Evolutionary conservation across 2,797 vertebrate species (phyloP), one percentile per base, ranked within the genome.

Genomic region (Notamacropus eugenii): DNA sequence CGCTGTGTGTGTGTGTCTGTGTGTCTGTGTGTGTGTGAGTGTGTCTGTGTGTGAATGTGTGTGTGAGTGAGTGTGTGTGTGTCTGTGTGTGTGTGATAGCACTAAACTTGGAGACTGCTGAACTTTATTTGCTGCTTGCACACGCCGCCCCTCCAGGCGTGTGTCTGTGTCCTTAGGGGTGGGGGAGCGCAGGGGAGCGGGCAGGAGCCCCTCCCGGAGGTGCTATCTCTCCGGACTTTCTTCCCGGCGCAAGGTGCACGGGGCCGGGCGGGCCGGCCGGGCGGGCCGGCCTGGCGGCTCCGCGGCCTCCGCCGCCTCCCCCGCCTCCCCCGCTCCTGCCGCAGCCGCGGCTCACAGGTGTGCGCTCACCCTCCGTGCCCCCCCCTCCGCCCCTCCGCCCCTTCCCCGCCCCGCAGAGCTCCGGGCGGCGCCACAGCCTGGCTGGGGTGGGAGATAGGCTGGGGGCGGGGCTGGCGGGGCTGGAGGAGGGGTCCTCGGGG

Each of bases 21-120:
- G 5, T 93, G 95, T 95, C 19, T 57, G 24, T 57, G 56, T 31
- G 11, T 62, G 11, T 62, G 29, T 93, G 94, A 95, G 58, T 34
- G 3, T 59, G 9, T 59, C 12, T 67, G 31, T 67, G 4, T 58
- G 57, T 28, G 8, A 29, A 9, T 58, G 6, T 93, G 95, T 95
- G 4, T 58, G 27, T 52, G 46, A 28, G 57, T 62, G 12, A 34
- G 11, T 92, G 95, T 95, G 5, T 67, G 14, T 67, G 14, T 67
- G 34, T 5, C 0, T 67, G 62, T 67, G 14, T 67, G 34, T 19
- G 4, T 67, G 14, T 91, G 40, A 74, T 74, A 74, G 10, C n/a
- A 82, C 67, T 46, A 82, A 82, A 82, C 67, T 82, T 82, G 19
- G 22, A n/a, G n/a, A 46, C 24, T 10, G 67, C 24, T 82, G 67